A percentile compares a stretch with the other conserved stretches of the same genome.
Conservation (phyloP, 2,888 invertebrate species). For the Patella ulyssiponensis region DNA sequence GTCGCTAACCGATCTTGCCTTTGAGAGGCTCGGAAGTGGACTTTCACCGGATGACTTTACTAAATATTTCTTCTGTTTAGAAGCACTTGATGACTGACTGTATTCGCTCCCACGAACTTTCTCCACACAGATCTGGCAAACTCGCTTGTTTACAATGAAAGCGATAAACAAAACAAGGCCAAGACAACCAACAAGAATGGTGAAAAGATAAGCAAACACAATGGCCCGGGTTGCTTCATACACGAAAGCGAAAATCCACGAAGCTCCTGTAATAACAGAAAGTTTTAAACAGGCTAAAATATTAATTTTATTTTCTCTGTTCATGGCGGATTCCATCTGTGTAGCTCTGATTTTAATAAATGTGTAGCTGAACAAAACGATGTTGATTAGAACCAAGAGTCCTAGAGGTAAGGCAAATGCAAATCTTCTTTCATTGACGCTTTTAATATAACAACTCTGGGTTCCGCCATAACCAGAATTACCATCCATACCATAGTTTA, state of each 20-base stretch:
- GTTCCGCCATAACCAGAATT: not conserved
- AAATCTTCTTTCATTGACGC: not conserved
- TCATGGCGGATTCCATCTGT: not conserved
- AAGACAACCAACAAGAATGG: not conserved
- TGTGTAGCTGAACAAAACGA: not conserved
- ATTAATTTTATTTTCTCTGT: constrained; percentile 7
- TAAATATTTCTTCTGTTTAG: not conserved
- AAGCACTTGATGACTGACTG: not conserved
- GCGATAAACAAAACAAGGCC: not conserved
- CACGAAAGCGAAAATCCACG: not conserved
- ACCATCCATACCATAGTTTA: not conserved
- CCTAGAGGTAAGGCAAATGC: not conserved
- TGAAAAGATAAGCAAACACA: not conserved
- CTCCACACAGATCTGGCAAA: not conserved
- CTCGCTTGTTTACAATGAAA: not conserved
- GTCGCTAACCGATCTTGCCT: not conserved
- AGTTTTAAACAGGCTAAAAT: constrained; percentile 5
- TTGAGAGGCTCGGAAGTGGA: not conserved
- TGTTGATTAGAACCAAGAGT: not conserved
- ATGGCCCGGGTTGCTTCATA: not conserved
- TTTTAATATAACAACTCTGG: not conserved
- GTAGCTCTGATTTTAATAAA: constrained; percentile 1
- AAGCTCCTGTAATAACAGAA: not conserved
- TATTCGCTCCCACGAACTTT: not conserved
- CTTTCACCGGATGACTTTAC: not conserved